Base-by-base conservation (phyloP, 2,888 invertebrate genomes). In the Adelognathus sp. region DNA sequence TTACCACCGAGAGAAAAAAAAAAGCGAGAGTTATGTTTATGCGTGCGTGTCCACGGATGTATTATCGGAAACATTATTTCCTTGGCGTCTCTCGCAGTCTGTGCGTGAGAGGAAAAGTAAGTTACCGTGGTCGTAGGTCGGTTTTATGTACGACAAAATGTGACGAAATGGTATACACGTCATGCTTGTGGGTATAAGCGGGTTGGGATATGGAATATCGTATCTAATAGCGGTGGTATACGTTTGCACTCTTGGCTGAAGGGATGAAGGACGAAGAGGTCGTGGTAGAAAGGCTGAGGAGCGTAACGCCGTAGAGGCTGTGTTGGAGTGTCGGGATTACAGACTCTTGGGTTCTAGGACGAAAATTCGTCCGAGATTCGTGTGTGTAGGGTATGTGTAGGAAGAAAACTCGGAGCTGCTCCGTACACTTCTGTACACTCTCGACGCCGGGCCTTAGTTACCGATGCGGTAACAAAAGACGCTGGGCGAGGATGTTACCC, bases 381-480 rank as follows among this genome's bases (percentile, higher is more conserved):
- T n/a, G n/a, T n/a, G n/a, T n/a, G n/a, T n/a, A n/a, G 46, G 11
- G 41, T n/a, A 21, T 50, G n/a, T 11, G 24, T 21, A 24, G 9
- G 24, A 24, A 24, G 11, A 21, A 3, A 4, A 9, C 24, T 21
- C 46, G 46, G 46, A 24, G 46, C n/a, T n/a, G 24, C 46, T 39
- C 27, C n/a, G 39, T 9, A 11, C 14, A 33, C 7, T 24, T 31
- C 7, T 1, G 50, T 1, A 27, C 27, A 21, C 56, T 14, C 6
- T n/a, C 41, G 5, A 7, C 16, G 16, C 27, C 2, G 29, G 14
- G 29, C 54, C 54, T 67, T 54, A 54, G 67, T 67, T 67, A 67
- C 67, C 67, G 54, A 67, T 54, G 54, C 54, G 39, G 54, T 67
- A 54, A 67, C 52, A 67, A 67, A 67, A 67, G 67, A 67, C 54